Percentiles rank a stretch among this genome's conserved stretches.
Evolutionary conservation across 2,888 invertebrate genomes (phyloP).

Genomic region (Alitta virens): DNA sequence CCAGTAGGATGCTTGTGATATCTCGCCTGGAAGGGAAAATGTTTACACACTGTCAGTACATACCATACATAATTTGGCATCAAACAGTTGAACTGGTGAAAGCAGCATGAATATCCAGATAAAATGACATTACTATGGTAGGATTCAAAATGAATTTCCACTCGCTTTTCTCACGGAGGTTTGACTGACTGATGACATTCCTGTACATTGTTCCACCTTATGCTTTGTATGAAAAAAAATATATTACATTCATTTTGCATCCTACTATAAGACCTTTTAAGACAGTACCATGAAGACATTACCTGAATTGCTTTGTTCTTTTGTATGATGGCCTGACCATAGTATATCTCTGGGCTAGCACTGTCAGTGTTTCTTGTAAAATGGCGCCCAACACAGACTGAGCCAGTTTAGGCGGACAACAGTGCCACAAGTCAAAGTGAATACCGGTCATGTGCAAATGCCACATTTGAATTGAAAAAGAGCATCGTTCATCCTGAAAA

Average conservation of each 20-base stretch:
- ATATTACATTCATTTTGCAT: too few species aligned
- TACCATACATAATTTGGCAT: too few species aligned
- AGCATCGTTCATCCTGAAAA: slow-evolving; percentile 50
- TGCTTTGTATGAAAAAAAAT: too few species aligned
- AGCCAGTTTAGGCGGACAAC: slow-evolving; percentile 46
- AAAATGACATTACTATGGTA: too few species aligned
- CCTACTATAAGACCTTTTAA: not conserved
- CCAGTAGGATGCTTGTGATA: slow-evolving; percentile 41
- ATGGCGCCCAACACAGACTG: slow-evolving; percentile 43
- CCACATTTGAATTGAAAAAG: slow-evolving; percentile 54
- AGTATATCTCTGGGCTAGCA: slow-evolving; percentile 45
- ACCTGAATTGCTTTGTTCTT: slow-evolving; percentile 48
- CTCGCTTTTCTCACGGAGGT: too few species aligned
- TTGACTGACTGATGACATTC: too few species aligned
- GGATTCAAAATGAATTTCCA: too few species aligned
- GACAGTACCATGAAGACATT: not conserved
- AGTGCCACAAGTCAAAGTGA: slow-evolving; percentile 46
- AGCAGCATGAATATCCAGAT: too few species aligned
- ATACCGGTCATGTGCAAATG: slow-evolving; percentile 45
- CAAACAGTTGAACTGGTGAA: too few species aligned
- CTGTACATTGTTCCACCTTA: too few species aligned
- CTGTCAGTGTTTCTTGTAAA: slow-evolving; percentile 45
- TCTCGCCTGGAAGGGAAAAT: slow-evolving; percentile 38
- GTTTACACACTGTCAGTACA: too few species aligned
- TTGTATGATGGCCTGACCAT: slow-evolving; percentile 44